phyloP scores from a whole-genome alignment of 2,888 invertebrate species.

The Drosophila differens region DNA sequence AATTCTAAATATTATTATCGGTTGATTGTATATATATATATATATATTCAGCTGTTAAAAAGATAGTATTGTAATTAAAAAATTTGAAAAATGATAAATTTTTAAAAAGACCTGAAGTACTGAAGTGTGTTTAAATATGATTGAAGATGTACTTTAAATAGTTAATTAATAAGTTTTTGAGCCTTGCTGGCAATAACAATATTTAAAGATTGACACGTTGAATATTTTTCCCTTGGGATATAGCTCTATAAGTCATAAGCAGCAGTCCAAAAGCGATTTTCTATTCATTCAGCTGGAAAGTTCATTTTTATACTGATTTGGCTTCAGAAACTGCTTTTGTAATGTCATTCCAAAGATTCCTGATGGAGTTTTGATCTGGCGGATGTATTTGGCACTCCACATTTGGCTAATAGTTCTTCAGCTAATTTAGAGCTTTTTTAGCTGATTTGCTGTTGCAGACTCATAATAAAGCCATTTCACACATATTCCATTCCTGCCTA shows the following conservation, averaged over 20 bases:
- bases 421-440: background rate
- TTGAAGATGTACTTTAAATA: background rate
- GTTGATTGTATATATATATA: background rate
- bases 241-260: background rate
- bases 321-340: background rate
- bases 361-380: background rate
- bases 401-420: background rate
- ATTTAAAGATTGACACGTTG: background rate
- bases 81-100: accelerated
- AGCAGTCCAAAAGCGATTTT: background rate
- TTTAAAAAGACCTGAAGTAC: background rate
- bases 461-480: background rate
- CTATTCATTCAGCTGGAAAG: background rate
- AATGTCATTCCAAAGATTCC: background rate
- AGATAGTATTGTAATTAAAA: accelerated
- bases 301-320: background rate
- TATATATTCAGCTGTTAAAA: background rate
- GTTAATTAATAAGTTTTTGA: background rate
- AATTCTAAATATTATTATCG: background rate
- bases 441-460: background rate
- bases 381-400: background rate
- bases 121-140: background rate
- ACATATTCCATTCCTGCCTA: background rate
- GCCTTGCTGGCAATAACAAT: too few species aligned
- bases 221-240: background rate